Evolutionary conservation across 2,113 vertebrate species (phyloP).

Genomic region (Cheirogaleus medius): DNA sequence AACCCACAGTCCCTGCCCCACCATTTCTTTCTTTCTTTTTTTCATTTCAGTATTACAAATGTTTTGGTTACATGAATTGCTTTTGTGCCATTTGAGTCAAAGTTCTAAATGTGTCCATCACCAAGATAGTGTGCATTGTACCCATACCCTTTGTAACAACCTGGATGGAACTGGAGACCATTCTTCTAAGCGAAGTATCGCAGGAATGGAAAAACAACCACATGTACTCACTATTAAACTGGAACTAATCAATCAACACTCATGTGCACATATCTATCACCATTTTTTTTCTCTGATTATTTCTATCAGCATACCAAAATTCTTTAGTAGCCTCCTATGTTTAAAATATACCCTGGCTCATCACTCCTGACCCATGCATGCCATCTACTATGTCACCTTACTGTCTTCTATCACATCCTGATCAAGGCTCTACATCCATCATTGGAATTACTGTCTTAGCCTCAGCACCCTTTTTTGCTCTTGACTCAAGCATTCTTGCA

Average conservation of each 20-base stretch:
- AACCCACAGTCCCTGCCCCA: background rate
- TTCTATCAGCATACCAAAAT: background rate
- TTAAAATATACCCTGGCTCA: background rate
- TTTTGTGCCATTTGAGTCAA: too few species aligned
- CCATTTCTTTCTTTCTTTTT: background rate
- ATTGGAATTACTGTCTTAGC: background rate
- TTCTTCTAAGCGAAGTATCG: too few species aligned
- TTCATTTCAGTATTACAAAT: too few species aligned
- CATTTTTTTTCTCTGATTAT: background rate
- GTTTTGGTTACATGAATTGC: too few species aligned
- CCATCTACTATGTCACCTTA: background rate
- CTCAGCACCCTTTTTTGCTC: background rate
- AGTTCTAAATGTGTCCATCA: too few species aligned
- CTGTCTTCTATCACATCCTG: background rate
- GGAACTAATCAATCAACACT: too few species aligned
- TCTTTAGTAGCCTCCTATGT: background rate
- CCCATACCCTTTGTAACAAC: too few species aligned
- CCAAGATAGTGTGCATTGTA: too few species aligned
- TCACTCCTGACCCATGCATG: background rate
- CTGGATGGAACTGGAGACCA: too few species aligned
- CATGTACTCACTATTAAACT: too few species aligned
- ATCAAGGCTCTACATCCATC: background rate
- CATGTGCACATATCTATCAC: background rate
- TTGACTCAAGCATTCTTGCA: background rate
- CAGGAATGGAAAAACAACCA: too few species aligned